Base-by-base conservation (phyloP, 2,888 invertebrate species). In the Caenorhabditis sp. region DNA sequence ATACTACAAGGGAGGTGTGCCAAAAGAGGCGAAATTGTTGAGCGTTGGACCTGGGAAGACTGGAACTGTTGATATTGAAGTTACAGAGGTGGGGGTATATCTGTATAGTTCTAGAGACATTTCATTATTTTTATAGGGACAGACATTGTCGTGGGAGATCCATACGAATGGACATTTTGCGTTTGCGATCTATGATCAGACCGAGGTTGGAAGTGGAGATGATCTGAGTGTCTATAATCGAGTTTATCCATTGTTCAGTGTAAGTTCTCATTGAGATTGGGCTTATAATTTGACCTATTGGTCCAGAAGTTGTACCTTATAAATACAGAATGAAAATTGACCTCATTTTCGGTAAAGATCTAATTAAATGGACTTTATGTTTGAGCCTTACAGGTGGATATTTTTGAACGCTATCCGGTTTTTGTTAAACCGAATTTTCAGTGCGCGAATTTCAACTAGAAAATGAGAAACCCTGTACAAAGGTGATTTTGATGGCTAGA, bases 151-250 rank as follows among this genome's bases (percentile, higher is more conserved):
- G 7, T 85, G 84, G 85, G 76, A 73, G 21, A 78, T 86, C 53
- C 76, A 83, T 49, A 67, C 86, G 8, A 85, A 85, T 59, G 86
- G 86, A 1, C 84, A 86, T 63, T 86, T 87, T 69, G 84, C 84
- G n/a, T 87, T 85, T 56, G 80, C 73, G 12, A 71, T 87, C 14
- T 85, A 82, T 62, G 76, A 76, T 17, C 59, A 78, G 2, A 60
- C 69, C 0, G 61, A 75, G 23, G 81, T 81, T 21, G 58, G 71
- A 10, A 76, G 71, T 20, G 75, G 78, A 38, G 79, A 82, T 53
- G 75, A 77, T 25, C 25, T 71, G 5, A 56, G 23, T 12, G 70
- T 70, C 23, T 76, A 78, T 73, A 71, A 73, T 38, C 68, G 81
- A 31, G 80, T 83, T 10, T 86, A 86, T 62, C 86, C 86, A 0